Evolutionary conservation across 2,888 invertebrate species (phyloP).

Genomic region (Sycophila texana): DNA sequence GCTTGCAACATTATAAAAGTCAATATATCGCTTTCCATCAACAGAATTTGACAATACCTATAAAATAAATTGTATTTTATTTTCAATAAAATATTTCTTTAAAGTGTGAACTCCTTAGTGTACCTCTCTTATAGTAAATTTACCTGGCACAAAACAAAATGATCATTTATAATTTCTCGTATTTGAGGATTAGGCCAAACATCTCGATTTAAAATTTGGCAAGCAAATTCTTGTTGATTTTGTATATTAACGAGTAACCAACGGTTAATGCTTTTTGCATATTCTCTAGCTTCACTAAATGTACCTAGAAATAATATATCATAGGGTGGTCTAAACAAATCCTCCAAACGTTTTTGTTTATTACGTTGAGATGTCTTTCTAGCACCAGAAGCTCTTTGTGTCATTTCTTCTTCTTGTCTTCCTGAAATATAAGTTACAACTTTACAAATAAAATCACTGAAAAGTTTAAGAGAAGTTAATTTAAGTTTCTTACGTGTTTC

Average conservation of each 20-base stretch:
- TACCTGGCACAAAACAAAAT: constrained; percentile 85
- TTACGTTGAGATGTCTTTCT: constrained; percentile 62
- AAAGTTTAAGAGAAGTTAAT: constrained; percentile 19
- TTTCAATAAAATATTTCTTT: not conserved
- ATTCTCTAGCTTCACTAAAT: constrained; percentile 79
- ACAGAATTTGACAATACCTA: constrained; percentile 75
- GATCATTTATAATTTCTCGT: constrained; percentile 79
- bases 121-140: constrained; percentile 7
- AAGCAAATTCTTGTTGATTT: constrained; percentile 82
- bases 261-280: constrained; percentile 78
- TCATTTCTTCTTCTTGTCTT: constrained; percentile 73
- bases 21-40: constrained; percentile 81
- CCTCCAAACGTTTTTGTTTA: constrained; percentile 79
- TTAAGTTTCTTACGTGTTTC: constrained; percentile 68
- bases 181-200: constrained; percentile 82
- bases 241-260: constrained; percentile 86
- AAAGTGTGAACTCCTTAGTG: constrained; percentile 6
- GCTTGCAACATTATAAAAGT: constrained; percentile 80
- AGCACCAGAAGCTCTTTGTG: constrained; percentile 67
- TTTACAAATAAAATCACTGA: constrained; percentile 14
- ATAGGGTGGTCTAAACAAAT: constrained; percentile 83
- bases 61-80: constrained; percentile 30
- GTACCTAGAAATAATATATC: constrained; percentile 81
- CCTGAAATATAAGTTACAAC: constrained; percentile 58
- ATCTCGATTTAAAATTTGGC: constrained; percentile 84